A percentile compares a stretch with the other conserved stretches of the same genome.
Conservation (phyloP, 2,113 vertebrate genomes). For the Marcusenius ussheri region DNA sequence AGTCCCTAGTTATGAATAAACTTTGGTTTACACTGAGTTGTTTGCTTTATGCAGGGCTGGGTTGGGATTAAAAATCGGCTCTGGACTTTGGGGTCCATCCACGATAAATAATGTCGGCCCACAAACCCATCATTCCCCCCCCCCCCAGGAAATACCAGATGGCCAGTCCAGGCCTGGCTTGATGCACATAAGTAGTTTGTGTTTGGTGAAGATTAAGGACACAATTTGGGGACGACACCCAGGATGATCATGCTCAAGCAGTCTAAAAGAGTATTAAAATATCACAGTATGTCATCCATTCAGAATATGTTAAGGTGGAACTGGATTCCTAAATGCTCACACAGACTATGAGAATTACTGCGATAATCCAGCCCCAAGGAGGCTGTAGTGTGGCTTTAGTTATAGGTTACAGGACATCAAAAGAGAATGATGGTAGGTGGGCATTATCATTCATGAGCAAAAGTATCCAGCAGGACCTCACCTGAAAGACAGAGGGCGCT, state of each 20-base stretch:
- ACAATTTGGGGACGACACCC: neutral
- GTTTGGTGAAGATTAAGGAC: neutral
- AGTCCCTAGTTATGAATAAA: neutral
- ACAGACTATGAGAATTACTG: neutral
- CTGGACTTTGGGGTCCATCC: neutral
- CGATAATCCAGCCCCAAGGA: neutral
- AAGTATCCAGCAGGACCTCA: neutral
- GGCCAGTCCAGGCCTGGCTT: neutral
- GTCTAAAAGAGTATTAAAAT: neutral
- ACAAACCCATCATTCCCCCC: neutral
- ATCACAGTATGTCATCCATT: neutral
- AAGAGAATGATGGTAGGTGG: neutral
- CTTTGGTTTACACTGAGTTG: neutral
- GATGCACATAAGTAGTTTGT: neutral
- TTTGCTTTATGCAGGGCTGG: neutral
- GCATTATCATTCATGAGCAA: neutral
- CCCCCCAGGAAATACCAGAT: neutral
- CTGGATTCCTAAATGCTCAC: neutral
- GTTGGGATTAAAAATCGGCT: neutral
- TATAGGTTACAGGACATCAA: neutral
- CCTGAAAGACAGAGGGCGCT: neutral
- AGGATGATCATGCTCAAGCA: neutral
- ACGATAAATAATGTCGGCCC: neutral
- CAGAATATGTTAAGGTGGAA: neutral
- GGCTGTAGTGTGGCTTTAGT: neutral